phyloP scores from a whole-genome alignment of 2,888 invertebrate genomes.

The Heliconius aoede region DNA sequence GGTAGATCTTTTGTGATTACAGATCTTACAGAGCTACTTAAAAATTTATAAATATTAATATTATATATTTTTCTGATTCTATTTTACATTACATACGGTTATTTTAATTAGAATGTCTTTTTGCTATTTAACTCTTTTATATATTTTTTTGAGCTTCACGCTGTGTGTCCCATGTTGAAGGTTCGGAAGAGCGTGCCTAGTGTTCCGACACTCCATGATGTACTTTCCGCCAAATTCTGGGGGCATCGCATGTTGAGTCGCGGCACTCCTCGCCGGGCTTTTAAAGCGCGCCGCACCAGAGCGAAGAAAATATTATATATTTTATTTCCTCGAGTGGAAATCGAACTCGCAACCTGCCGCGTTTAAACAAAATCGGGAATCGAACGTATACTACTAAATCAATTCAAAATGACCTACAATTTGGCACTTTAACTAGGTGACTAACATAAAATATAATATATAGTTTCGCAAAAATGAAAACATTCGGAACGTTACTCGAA shows the following conservation, averaged over 20 bases:
- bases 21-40: not conserved
- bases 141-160: not conserved
- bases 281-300: too few relatives aligned
- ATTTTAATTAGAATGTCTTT: too few relatives aligned
- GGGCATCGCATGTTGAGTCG: not conserved
- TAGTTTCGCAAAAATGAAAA: conserved; percentile 19
- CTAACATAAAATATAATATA: conserved; percentile 15
- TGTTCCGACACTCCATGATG: not conserved
- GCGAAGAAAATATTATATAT: too few relatives aligned
- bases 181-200: not conserved
- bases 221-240: not conserved
- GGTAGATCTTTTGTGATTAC: not conserved
- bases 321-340: too few relatives aligned
- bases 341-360: too few relatives aligned
- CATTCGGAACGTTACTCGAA: conserved; percentile 5
- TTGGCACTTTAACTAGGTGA: conserved; percentile 23
- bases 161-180: not conserved
- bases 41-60: too few relatives aligned
- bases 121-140: too few relatives aligned
- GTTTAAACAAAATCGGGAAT: not conserved
- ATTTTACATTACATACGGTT: too few relatives aligned
- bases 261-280: not conserved
- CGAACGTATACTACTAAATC: not conserved
- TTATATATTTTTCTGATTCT: too few relatives aligned
- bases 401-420: not conserved